These are phyloP conservation scores for Rotaria magnacalcarata DNA, from an alignment of 2,888 invertebrate species.

Conservation along the genomic window DNA sequence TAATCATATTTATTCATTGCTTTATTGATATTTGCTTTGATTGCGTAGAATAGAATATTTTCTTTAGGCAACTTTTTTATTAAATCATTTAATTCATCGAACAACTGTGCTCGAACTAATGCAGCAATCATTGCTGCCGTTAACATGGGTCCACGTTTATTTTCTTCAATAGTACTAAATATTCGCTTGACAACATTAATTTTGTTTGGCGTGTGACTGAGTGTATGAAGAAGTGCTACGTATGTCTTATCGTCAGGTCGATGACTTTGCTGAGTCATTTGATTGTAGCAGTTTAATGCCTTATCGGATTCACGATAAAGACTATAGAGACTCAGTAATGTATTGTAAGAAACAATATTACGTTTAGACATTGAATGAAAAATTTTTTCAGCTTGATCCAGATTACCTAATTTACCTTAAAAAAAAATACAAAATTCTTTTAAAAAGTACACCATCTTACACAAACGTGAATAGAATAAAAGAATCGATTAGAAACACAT, in stretches of 20 bases:
- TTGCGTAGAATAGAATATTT: conserved; percentile 5
- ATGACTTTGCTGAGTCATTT: background rate
- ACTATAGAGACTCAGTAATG: background rate
- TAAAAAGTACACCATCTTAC: no score
- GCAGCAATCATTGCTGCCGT: background rate
- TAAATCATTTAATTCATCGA: background rate
- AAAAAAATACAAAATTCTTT: background rate
- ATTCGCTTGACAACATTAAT: background rate
- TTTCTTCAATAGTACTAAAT: background rate
- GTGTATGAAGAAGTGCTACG: background rate
- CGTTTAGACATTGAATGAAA: conserved; percentile 8
- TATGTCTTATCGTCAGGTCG: conserved; percentile 4
- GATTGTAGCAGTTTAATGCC: background rate
- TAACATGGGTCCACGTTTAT: conserved; percentile 13
- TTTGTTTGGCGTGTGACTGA: background rate
- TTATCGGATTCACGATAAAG: background rate
- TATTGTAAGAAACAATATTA: conserved; percentile 3
- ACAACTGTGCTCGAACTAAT: background rate
- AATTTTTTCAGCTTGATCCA: background rate
- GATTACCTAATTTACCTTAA: background rate
- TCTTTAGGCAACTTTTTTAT: background rate
- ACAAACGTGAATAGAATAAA: no score
- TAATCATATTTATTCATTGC: background rate
- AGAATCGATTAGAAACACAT: no score
- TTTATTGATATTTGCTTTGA: background rate